Evolutionary conservation across 2,797 vertebrate genomes (phyloP).

Genomic region (Loriculus beryllinus): DNA sequence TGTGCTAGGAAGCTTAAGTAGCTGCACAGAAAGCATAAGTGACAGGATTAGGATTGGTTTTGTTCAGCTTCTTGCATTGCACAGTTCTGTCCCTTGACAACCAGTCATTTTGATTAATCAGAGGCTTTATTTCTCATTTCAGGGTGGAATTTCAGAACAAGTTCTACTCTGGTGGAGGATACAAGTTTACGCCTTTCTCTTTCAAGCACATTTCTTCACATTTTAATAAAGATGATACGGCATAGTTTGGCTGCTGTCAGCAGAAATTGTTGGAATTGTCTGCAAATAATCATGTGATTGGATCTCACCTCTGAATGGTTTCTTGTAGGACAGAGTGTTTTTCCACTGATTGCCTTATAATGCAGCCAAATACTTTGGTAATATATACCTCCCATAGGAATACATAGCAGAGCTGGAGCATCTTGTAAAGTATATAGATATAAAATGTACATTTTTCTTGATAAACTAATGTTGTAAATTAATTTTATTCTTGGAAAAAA

Average conservation of each 20-base stretch:
- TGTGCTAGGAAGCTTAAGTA: not conserved
- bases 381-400: slow-evolving; percentile 53
- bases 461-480: slow-evolving; percentile 53
- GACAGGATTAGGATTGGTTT: not conserved
- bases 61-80: not conserved
- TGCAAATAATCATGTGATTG: slow-evolving; percentile 56
- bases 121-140: slow-evolving; percentile 10
- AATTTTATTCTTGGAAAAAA: slow-evolving; percentile 58
- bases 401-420: not conserved
- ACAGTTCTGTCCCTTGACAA: not conserved
- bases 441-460: slow-evolving; percentile 51
- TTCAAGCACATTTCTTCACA: slow-evolving; percentile 82
- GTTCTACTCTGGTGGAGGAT: slow-evolving; percentile 91
- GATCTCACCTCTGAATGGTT: slow-evolving; percentile 21
- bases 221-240: slow-evolving; percentile 60
- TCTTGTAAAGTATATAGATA: slow-evolving; percentile 57
- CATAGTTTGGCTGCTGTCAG: slow-evolving; percentile 41
- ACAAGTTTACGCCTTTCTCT: slow-evolving; percentile 94
- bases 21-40: not conserved
- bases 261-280: not conserved
- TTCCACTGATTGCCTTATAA: slow-evolving; percentile 83
- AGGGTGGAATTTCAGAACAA: slow-evolving; percentile 99
- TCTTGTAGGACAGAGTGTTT: slow-evolving; percentile 36
- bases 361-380: slow-evolving; percentile 76
- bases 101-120: not conserved